Base-by-base conservation (phyloP, 2,113 vertebrate genomes). In the Ranitomeya variabilis region DNA sequence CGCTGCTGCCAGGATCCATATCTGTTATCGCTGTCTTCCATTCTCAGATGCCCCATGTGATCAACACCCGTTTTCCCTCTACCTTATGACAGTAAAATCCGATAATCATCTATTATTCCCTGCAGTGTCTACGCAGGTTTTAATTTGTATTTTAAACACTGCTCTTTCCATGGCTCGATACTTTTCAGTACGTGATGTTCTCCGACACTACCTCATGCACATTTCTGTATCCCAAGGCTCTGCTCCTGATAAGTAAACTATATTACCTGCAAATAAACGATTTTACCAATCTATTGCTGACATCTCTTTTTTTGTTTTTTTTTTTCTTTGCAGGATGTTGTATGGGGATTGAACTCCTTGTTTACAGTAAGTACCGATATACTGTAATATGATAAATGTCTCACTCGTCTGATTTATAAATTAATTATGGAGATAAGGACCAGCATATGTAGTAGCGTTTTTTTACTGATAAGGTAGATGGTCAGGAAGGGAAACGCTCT, bases 271-370 rank as follows among this genome's bases (percentile, higher is more conserved):
- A 67, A 86, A 83, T 77, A 83, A 88, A 59, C 45, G 55, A 60
- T 26, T 60, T 54, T 0, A 21, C 57, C 14, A 80, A 31, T 80
- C 52, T 31, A 73, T 62, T 73, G 12, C n/a, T 83, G 16, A 77
- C 80, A 54, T 59, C 16, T 84, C 57, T 69, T 71, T 86, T 90
- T 14, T 90, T 82, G 84, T 89, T 69, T 86, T 83, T 82, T 83
- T 73, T 91, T 92, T 92, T 80, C 88, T 90, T 95, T 94, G 51
- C 91, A 99, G 98, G 98, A 99, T 90, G 97, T 99, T 71, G 97
- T 99, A 76, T 99, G 98, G 98, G 98, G 98, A 90, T 93, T 99
- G 92, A 99, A 99, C 93, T 99, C 97, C 13, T 96, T 99, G 92
- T 99, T 99, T 94, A 99, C 98, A 88, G 98, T 99, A 96, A 99